Evolutionary conservation across 92 coral and sea anemone species (phyloP).

Genomic region (Muricea muricata): DNA sequence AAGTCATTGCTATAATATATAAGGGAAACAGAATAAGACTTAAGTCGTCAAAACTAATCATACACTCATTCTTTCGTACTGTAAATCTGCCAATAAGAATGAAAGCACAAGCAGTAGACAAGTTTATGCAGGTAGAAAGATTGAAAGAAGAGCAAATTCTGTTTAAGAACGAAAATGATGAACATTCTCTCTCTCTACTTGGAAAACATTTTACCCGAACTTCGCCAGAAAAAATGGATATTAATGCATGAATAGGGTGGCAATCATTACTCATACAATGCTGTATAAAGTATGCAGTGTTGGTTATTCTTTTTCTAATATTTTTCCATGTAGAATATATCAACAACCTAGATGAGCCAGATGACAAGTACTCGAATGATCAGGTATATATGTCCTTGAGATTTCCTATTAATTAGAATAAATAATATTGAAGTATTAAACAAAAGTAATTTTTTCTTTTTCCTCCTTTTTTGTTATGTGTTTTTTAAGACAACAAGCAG

Average conservation of each 20-base stretch:
- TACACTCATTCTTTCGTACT: not conserved
- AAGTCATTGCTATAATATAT: not conserved
- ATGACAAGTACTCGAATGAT: not conserved
- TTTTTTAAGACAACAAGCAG: not conserved
- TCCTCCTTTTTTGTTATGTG: no score
- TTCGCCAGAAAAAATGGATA: not conserved
- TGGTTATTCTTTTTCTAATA: not conserved
- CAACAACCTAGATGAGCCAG: constrained; percentile 13
- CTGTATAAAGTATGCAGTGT: not conserved
- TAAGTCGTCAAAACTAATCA: not conserved
- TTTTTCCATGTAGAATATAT: not conserved
- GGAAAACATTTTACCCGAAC: not conserved
- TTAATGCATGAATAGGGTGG: not conserved
- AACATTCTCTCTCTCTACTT: constrained; percentile 9
- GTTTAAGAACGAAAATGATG: constrained; percentile 3
- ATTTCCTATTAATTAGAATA: no score
- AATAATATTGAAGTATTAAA: not conserved
- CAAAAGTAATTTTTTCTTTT: no score
- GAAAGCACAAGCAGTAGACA: constrained; percentile 1
- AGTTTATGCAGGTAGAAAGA: constrained; percentile 12
- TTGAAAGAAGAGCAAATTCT: constrained; percentile 1
- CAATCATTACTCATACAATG: not conserved
- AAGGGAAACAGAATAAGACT: not conserved
- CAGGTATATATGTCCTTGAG: no score
- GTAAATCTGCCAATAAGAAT: not conserved